A percentile compares a stretch with the other conserved stretches of the same genome.
These are phyloP conservation scores for Synergus laeviventris DNA, from an alignment of 2,888 invertebrate genomes.

Conservation along the genomic window DNA sequence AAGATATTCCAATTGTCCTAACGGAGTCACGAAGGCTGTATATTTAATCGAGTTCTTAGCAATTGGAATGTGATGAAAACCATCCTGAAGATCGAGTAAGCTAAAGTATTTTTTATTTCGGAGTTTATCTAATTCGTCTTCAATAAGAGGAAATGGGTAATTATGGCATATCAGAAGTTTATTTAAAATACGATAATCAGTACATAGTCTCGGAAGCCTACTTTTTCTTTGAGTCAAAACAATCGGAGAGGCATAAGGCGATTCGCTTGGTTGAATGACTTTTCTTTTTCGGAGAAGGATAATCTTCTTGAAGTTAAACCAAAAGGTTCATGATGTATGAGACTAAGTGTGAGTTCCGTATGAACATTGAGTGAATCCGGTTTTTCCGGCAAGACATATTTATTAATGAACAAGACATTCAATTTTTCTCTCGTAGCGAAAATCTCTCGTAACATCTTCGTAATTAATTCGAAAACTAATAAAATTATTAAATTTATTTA, in stretches of 20 bases:
- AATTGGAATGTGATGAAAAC: conserved; percentile 36
- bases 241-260: conserved; percentile 8
- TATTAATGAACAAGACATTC: background rate
- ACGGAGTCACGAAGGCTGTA: conserved; percentile 30
- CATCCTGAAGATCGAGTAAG: conserved; percentile 30
- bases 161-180: conserved; percentile 37
- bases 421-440: background rate
- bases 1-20: conserved; percentile 35
- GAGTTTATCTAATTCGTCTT: background rate
- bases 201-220: conserved; percentile 23
- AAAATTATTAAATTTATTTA: no score
- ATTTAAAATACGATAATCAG: conserved; percentile 35
- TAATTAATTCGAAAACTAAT: no score
- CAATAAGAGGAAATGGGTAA: conserved; percentile 42
- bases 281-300: conserved; percentile 30
- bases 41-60: conserved; percentile 36
- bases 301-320: conserved; percentile 15
- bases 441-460: no score
- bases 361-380: background rate
- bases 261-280: background rate
- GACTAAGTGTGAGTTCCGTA: background rate
- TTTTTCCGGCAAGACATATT: background rate
- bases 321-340: conserved; percentile 1
- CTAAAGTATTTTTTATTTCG: conserved; percentile 19
- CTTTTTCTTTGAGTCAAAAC: conserved; percentile 29